A percentile compares a stretch with the other conserved stretches of the same genome.
Conservation (phyloP, 2,888 invertebrate species). For the Orthosia gothica region DNA sequence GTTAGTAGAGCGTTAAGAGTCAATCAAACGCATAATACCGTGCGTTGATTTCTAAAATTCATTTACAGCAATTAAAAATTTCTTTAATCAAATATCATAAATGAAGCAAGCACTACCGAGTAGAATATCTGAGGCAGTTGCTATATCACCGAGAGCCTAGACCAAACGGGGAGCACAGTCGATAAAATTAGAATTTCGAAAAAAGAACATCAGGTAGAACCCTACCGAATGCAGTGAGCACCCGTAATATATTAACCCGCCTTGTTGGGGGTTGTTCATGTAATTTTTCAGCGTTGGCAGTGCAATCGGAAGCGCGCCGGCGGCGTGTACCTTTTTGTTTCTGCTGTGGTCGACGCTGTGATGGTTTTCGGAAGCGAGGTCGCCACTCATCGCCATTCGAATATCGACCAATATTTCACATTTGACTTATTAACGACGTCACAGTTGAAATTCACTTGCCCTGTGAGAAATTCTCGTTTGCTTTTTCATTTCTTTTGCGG, state of each 20-base stretch:
- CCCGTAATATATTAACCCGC: slow-evolving; percentile 83
- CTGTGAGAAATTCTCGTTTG: slow-evolving; percentile 57
- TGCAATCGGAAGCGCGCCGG: slow-evolving; percentile 89
- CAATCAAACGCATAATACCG: slow-evolving; percentile 49
- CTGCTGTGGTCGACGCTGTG: slow-evolving; percentile 79
- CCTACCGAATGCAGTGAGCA: slow-evolving; percentile 67
- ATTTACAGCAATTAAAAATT: slow-evolving; percentile 10
- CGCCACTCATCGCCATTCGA: slow-evolving; percentile 82
- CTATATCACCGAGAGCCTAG: slow-evolving; percentile 36
- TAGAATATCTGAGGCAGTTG: slow-evolving; percentile 23
- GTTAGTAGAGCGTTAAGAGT: slow-evolving; percentile 55
- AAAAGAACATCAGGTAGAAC: slow-evolving; percentile 62
- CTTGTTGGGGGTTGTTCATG: slow-evolving; percentile 78
- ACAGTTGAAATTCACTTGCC: slow-evolving; percentile 69
- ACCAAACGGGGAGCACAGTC: slow-evolving; percentile 49
- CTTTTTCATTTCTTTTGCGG: slow-evolving; percentile 52
- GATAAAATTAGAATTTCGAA: slow-evolving; percentile 68
- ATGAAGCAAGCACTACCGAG: slow-evolving; percentile 14
- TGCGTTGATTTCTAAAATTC: slow-evolving; percentile 48
- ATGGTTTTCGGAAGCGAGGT: slow-evolving; percentile 90
- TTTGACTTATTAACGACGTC: slow-evolving; percentile 84
- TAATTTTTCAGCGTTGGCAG: slow-evolving; percentile 90
- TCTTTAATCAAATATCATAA: not conserved
- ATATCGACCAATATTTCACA: slow-evolving; percentile 86
- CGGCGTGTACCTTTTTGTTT: slow-evolving; percentile 88